A percentile compares a stretch with the other conserved stretches of the same genome.
phyloP scores from a whole-genome alignment of 1,140 invertebrate species.

The Procambarus clarkii region DNA sequence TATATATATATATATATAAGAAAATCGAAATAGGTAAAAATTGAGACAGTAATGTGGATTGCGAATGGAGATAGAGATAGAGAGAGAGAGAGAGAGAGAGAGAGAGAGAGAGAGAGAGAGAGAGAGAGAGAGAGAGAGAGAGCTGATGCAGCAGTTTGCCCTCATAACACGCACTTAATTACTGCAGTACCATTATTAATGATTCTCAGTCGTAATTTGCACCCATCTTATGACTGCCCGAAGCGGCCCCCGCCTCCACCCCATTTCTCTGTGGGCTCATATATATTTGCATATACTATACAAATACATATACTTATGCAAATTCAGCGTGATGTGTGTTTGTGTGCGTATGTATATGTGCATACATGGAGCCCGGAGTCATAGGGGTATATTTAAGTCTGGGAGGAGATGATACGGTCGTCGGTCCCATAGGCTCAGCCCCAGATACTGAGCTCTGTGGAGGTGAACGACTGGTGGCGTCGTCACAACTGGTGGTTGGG shows the following conservation, averaged over 20 bases:
- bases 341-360: constrained; percentile 26
- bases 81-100: constrained; percentile 39
- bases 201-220: constrained; percentile 53
- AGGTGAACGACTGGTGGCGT: background rate
- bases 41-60: constrained; percentile 7
- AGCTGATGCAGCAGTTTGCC: constrained; percentile 61
- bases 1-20: constrained; percentile 30
- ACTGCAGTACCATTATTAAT: constrained; percentile 68
- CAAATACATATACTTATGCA: constrained; percentile 67
- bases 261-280: constrained; percentile 50
- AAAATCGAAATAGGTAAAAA: constrained; percentile 36
- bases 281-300: constrained; percentile 65
- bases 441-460: too few relatives aligned
- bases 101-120: constrained; percentile 29
- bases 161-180: constrained; percentile 65
- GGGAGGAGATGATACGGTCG: background rate
- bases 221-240: constrained; percentile 36
- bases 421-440: background rate
- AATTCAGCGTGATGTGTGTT: constrained; percentile 50
- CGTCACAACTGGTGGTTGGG: constrained; percentile 27
- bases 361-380: background rate
- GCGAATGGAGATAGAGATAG: background rate
- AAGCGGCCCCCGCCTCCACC: background rate
- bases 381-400: background rate
- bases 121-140: constrained; percentile 45